Percentiles rank a stretch among this genome's conserved stretches.
These are phyloP conservation scores for Chaetophractus vellerosus DNA, from an alignment of 2,797 vertebrate species.

Conservation along the genomic window DNA sequence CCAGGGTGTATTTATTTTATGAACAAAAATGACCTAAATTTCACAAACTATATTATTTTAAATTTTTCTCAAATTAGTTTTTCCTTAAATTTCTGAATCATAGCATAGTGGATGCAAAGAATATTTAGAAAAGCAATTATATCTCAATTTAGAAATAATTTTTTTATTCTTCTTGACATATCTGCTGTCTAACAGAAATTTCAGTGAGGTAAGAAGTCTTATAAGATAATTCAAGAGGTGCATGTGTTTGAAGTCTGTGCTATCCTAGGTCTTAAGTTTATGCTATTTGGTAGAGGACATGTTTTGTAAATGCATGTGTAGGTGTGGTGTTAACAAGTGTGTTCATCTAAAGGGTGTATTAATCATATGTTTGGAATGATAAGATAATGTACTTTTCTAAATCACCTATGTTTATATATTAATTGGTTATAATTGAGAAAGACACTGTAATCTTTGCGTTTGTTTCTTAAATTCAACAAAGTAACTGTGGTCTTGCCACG, in stretches of 20 bases:
- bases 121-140: conserved; percentile 84
- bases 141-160: conserved; percentile 89
- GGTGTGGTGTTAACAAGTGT: conserved; percentile 88
- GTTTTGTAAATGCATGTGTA: conserved; percentile 90
- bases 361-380: conserved; percentile 77
- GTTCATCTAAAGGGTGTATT: conserved; percentile 78
- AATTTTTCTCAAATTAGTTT: conserved; percentile 67
- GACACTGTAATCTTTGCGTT: conserved; percentile 73
- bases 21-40: conserved; percentile 54
- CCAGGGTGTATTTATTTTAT: conserved; percentile 61
- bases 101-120: conserved; percentile 83
- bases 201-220: conserved; percentile 94
- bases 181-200: conserved; percentile 94
- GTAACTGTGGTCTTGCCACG: conserved; percentile 76
- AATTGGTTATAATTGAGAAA: conserved; percentile 79
- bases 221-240: conserved; percentile 90
- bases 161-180: conserved; percentile 91
- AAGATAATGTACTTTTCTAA: conserved; percentile 70
- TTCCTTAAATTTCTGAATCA: conserved; percentile 73
- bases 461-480: conserved; percentile 75
- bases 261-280: conserved; percentile 83
- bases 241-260: conserved; percentile 92
- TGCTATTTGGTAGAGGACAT: conserved; percentile 81
- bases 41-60: conserved; percentile 55
- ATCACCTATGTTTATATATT: conserved; percentile 64